These are phyloP conservation scores for Pipistrellus nathusii DNA, from an alignment of 2,797 vertebrate genomes.

Conservation along the genomic window DNA sequence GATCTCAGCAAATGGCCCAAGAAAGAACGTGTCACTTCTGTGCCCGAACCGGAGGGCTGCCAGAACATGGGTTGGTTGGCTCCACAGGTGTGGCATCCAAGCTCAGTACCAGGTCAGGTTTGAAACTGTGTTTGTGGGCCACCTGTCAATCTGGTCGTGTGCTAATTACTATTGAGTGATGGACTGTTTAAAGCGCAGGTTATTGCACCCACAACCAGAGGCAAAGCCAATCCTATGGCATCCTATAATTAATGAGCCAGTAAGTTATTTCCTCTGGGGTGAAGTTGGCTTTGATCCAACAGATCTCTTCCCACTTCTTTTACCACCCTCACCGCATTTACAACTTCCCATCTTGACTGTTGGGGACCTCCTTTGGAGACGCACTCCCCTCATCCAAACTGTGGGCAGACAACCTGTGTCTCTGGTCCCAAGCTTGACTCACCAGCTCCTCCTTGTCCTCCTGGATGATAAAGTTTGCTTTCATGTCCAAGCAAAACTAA, in stretches of 20 bases:
- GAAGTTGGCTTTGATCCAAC: conserved; percentile 61
- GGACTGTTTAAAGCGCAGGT: conserved; percentile 59
- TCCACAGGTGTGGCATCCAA: neutral
- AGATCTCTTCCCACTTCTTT: neutral
- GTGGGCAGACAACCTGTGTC: neutral
- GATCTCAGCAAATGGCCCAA: neutral
- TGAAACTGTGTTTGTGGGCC: neutral
- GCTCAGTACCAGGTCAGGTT: conserved; percentile 44
- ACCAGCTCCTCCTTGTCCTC: neutral
- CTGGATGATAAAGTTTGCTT: neutral
- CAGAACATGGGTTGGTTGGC: neutral
- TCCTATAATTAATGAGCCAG: conserved; percentile 65
- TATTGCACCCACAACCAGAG: conserved; percentile 66
- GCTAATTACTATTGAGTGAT: conserved; percentile 55
- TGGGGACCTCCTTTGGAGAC: neutral
- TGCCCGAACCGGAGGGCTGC: neutral
- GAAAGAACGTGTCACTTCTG: neutral
- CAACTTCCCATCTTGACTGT: neutral
- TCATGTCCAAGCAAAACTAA: neutral
- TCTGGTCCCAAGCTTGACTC: neutral
- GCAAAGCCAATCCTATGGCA: conserved; percentile 57
- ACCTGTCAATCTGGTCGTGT: conserved; percentile 63
- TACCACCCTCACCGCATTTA: neutral
- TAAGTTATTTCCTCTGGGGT: conserved; percentile 62
- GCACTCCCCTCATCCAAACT: neutral